Evolutionary conservation across 2,797 vertebrate genomes (phyloP), one percentile per base, ranked within the genome.

Genomic region (Etheostoma perlongum): DNA sequence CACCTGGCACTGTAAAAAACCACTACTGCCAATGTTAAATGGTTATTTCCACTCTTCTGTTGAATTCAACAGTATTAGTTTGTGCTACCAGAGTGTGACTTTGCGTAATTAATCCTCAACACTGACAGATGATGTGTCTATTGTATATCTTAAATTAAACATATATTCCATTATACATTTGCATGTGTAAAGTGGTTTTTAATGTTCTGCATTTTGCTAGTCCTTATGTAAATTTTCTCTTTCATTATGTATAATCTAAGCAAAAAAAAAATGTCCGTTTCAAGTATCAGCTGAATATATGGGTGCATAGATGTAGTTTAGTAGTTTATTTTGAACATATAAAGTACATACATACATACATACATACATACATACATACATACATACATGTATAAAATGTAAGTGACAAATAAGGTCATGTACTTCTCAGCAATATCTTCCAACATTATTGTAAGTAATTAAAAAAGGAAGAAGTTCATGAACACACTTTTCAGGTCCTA

Each of bases 171-270:
- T 44, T 15, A 36, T 19, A 44, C 33, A 59, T 49, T 16, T 53
- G 42, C 78, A 68, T 78, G 73, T 55, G n/a, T 48, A 18, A 72
- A 66, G 60, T n/a, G 3, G 1, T 64, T 59, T 54, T 58, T 36
- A 51, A 60, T 76, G 25, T 4, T 0, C 51, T 40, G 46, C 21
- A 51, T 53, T 85, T 76, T 49, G 47, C 27, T 59, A 55, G 13
- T 53, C 51, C 75, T 78, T 83, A 84, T 54, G 67, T 33, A 76
- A 23, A 76, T 82, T 75, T 60, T 72, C 47, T 67, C 71, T 75
- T 85, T 77, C 19, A 69, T 81, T 21, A 0, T 54, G 23, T 46
- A 5, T 40, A 40, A 46, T 58, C 1, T 3, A 70, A 79, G 54
- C 23, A 67, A 14, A 71, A 76, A 66, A 53, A 6, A 13, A 33